Evolutionary conservation across 2,888 invertebrate genomes (phyloP).

Genomic region (Endomychus coccineus): DNA sequence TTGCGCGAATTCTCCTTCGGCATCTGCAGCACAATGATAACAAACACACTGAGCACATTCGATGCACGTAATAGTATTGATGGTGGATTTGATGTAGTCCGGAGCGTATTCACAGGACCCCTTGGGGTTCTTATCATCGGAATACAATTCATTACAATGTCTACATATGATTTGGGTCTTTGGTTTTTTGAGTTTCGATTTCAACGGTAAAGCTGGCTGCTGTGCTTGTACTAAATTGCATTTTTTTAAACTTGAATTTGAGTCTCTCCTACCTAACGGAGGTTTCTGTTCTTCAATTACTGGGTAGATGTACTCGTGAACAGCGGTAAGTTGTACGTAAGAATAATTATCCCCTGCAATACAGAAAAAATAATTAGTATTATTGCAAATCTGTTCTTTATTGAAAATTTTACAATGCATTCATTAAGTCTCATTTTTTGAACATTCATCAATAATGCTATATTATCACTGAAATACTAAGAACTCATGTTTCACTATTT

Average conservation of each 20-base stretch:
- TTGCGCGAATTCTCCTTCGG: conserved; percentile 78
- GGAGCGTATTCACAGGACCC: conserved; percentile 85
- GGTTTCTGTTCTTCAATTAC: conserved; percentile 51
- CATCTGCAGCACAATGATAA: conserved; percentile 89
- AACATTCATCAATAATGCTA: too few species aligned
- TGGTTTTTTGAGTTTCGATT: conserved; percentile 20
- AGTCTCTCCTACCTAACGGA: conserved; percentile 42
- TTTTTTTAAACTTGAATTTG: conserved; percentile 61
- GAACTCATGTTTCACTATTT: too few species aligned
- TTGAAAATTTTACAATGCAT: too few species aligned
- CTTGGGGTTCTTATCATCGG: conserved; percentile 75
- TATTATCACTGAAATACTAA: too few species aligned
- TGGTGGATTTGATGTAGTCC: conserved; percentile 70
- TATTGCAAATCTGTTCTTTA: too few species aligned
- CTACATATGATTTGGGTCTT: conserved; percentile 46
- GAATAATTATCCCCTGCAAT: conserved; percentile 61
- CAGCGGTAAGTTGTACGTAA: conserved; percentile 75
- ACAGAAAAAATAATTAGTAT: too few species aligned
- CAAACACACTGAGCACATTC: conserved; percentile 79
- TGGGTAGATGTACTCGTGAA: conserved; percentile 85
- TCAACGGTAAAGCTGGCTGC: conserved; percentile 21
- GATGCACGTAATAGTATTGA: conserved; percentile 78
- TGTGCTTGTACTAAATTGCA: conserved; percentile 37
- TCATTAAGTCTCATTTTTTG: too few species aligned
- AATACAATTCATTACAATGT: conserved; percentile 75